Evolutionary conservation across 1,140 invertebrate species (phyloP).

Genomic region (Neodiprion lecontei): DNA sequence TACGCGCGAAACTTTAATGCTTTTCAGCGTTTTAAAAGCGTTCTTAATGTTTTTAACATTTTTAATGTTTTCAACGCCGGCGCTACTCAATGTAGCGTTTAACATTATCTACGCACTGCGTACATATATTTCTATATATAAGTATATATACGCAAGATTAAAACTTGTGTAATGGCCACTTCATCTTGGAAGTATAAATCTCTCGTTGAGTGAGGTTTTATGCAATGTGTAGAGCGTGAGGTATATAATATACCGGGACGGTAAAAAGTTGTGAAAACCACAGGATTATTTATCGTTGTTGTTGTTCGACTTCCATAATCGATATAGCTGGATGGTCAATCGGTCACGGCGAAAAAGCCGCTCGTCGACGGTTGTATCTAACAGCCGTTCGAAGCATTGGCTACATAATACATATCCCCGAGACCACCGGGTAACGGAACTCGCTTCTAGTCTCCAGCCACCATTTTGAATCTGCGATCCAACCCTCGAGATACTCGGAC

Average conservation of each 20-base stretch:
- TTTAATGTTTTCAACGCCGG: conserved; percentile 12
- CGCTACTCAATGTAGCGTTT: conserved; percentile 17
- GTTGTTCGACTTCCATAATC: too few species aligned
- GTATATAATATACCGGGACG: too few species aligned
- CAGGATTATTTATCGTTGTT: too few species aligned
- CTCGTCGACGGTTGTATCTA: too few species aligned
- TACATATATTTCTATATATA: not conserved
- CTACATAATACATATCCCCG: too few species aligned
- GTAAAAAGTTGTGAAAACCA: too few species aligned
- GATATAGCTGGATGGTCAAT: too few species aligned
- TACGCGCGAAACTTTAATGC: not conserved
- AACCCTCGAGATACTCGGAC: not conserved
- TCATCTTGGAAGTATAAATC: conserved; percentile 8
- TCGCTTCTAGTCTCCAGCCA: not conserved
- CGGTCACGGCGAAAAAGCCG: too few species aligned
- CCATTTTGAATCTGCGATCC: not conserved
- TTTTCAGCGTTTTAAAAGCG: conserved; percentile 2
- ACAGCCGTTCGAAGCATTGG: too few species aligned
- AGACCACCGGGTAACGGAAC: not conserved
- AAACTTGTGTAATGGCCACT: conserved; percentile 12
- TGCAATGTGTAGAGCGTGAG: too few species aligned
- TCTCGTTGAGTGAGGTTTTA: not conserved
- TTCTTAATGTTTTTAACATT: conserved; percentile 5
- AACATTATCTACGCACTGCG: conserved; percentile 8
- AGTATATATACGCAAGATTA: not conserved